These are phyloP conservation scores for Perognathus longimembris DNA, from an alignment of 2,113 vertebrate species.

Conservation along the genomic window DNA sequence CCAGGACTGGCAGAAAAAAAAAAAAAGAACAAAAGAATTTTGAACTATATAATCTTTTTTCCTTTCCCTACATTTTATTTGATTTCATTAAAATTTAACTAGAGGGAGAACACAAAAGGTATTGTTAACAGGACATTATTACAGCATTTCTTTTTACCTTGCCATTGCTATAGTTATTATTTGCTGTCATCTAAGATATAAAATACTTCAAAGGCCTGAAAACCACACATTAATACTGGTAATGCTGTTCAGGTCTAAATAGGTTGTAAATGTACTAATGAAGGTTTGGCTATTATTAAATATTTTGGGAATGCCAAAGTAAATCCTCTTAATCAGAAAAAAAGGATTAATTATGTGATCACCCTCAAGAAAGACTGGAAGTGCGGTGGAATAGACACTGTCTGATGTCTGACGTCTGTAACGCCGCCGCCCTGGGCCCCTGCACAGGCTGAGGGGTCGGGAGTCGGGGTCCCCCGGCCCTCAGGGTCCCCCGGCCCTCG, in stretches of 20 bases:
- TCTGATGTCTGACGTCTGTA: background rate
- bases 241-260: background rate
- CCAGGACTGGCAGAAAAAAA: too few relatives aligned
- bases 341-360: background rate
- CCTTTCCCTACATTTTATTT: constrained; percentile 7
- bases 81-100: constrained; percentile 42
- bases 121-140: background rate
- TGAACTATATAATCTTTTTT: background rate
- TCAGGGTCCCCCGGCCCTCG: too few relatives aligned
- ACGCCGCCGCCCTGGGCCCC: too few relatives aligned
- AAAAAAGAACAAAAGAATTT: background rate
- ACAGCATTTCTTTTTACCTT: background rate
- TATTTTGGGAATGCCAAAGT: background rate
- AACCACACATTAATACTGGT: background rate
- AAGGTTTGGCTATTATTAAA: constrained; percentile 31
- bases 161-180: background rate
- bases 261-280: background rate
- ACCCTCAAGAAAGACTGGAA: background rate
- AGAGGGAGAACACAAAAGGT: background rate
- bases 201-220: background rate
- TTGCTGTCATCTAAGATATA: background rate
- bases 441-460: background rate
- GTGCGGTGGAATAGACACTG: background rate
- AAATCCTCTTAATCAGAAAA: background rate
- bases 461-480: too few relatives aligned